Evolutionary conservation across 1,140 invertebrate genomes (phyloP), one percentile per base, ranked within the genome.

Genomic region (Pachyrhynchus sulphureomaculatus): DNA sequence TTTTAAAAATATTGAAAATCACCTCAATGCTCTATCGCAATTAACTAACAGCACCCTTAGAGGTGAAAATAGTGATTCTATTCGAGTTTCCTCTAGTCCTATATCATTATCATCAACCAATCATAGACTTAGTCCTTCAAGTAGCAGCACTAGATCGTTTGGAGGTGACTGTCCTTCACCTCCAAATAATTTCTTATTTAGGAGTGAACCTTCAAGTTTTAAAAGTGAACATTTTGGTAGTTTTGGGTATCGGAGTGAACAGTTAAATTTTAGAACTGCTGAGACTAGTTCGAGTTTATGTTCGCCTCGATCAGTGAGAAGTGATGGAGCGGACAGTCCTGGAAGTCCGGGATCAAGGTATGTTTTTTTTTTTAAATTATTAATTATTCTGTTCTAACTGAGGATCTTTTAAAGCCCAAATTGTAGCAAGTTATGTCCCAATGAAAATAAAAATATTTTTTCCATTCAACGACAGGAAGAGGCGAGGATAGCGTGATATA

Each of bases 1-100:
- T 0, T 83, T 83, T 58, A 83, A 83, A 68, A 83, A 83, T 54
- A 83, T 83, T 48, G 81, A 83, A 58, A 82, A 80, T 42, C 82
- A 83, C 64, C 54, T 84, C 24, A 83, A 82, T 62, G 81, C 82
- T 1, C 82, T 83, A 68, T 82, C 81, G 6, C 80, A 83, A 61
- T 69, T 83, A 36, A 82, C 73, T n/a, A 75, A 74, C 54, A 75
- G 68, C 39, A 74, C 73, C n/a, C 44, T 75, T 47, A 64, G 68
- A 45, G 62, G 65, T 29, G 67, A 66, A 44, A 65, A 54, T 32
- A 45, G 20, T 44, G 53, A 56, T 10, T 33, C 53, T 56, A 41
- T 24, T 6, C 61, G 65, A 48, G 51, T 60, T 21, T 56, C 67
- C 13, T 68, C 68, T 66, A 69, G 68, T 70, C 69, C 69, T 24